These are phyloP conservation scores for Blastobasis adustella DNA, from an alignment of 2,888 invertebrate species.

Conservation along the genomic window DNA sequence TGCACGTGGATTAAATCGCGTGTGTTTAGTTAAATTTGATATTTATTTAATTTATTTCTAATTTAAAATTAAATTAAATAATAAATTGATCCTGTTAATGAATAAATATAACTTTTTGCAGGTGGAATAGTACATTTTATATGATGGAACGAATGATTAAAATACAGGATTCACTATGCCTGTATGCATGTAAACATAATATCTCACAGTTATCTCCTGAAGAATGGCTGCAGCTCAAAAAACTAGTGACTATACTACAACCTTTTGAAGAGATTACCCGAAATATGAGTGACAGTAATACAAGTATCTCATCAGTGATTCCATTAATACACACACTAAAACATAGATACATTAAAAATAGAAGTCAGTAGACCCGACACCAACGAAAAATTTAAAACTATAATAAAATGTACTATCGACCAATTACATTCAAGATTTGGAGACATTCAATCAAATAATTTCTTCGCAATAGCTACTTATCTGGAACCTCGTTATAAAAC, in stretches of 20 bases:
- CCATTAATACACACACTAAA: conserved; percentile 3
- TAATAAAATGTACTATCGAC: conserved; percentile 10
- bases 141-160: conserved; percentile 3
- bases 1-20: not conserved
- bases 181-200: conserved; percentile 12
- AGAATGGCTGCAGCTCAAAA: conserved; percentile 18
- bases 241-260: conserved; percentile 10
- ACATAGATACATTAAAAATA: conserved; percentile 9
- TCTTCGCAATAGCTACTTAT: too few species aligned
- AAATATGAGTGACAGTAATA: conserved; percentile 13
- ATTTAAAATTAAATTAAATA: not conserved
- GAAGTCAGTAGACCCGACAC: conserved; percentile 11
- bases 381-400: conserved; percentile 10
- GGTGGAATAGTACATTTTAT: conserved; percentile 4
- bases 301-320: not conserved
- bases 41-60: not conserved
- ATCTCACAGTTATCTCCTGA: conserved; percentile 14
- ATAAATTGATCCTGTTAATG: not conserved
- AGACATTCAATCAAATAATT: too few species aligned
- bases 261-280: conserved; percentile 19
- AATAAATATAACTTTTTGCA: not conserved
- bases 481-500: too few species aligned
- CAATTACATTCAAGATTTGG: conserved; percentile 10
- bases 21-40: not conserved
- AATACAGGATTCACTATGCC: conserved; percentile 7